phyloP scores from a whole-genome alignment of 2,888 invertebrate species.

The Sesia bembeciformis region DNA sequence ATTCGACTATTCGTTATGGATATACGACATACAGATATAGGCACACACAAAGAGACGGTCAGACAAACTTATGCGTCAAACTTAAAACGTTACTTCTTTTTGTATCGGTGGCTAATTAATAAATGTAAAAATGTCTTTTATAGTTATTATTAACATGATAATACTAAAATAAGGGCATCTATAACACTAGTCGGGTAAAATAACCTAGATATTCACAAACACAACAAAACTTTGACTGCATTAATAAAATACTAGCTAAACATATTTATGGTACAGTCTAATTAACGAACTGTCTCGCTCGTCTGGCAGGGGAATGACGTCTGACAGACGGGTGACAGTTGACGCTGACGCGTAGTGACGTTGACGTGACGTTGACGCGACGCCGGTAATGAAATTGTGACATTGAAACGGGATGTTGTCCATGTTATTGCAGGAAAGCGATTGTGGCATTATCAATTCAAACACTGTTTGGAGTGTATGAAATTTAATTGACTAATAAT shows the following conservation, averaged over 20 bases:
- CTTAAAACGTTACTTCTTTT: too few species aligned
- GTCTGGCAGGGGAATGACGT: slow-evolving; percentile 53
- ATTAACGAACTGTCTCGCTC: slow-evolving; percentile 59
- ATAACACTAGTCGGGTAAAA: too few species aligned
- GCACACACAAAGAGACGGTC: too few species aligned
- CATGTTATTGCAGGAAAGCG: neutral
- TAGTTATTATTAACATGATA: too few species aligned
- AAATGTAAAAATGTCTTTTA: too few species aligned
- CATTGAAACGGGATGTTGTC: slow-evolving; percentile 20
- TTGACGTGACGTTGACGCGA: slow-evolving; percentile 30
- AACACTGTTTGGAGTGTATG: too few species aligned
- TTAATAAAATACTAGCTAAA: neutral
- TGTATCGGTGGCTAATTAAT: too few species aligned
- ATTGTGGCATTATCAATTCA: neutral
- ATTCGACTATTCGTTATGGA: too few species aligned
- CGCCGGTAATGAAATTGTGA: slow-evolving; percentile 66
- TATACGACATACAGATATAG: too few species aligned
- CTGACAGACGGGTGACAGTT: slow-evolving; percentile 22
- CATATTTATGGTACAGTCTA: slow-evolving; percentile 41
- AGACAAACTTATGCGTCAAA: too few species aligned
- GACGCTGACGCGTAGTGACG: slow-evolving; percentile 25
- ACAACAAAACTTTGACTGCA: slow-evolving; percentile 11
- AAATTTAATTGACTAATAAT: too few species aligned
- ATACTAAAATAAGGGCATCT: too few species aligned
- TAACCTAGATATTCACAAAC: neutral